Base-by-base conservation (phyloP, 2,888 invertebrate species). In the Scaptomyza tumidula region DNA sequence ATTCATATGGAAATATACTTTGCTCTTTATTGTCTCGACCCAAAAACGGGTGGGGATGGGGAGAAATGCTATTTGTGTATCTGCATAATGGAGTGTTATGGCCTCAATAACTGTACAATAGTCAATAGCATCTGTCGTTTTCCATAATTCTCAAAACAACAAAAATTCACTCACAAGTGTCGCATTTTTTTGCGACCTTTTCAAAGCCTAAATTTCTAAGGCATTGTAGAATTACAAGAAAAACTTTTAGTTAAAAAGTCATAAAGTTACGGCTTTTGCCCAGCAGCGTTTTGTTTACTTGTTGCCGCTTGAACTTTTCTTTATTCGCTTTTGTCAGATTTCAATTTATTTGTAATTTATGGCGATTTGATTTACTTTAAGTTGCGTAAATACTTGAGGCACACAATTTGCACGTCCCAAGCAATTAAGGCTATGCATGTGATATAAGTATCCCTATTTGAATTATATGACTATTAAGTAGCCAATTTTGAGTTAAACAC, bases 1-100 rank as follows among this genome's bases (percentile, higher is more conserved):
- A 83, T 85, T 85, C 86, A 80, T 71, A 85, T 85, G 86, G 79
- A 85, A 87, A 80, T 85, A 27, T 52, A 43, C 37, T 64, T 55
- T 29, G 52, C 62, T 52, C 52, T 39, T 52, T 62, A 63, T 63
- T 63, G 63, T 62, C 63, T 62, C 52, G 62, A 37, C 44, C 4
- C 3, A 24, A 24, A 41, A 19, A 10, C 10, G 52, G 11, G 14
- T 24, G 13, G 9, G 19, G 31, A 0, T 13, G 39, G 27, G 16
- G 37, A 16, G 24, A 13, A 43, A 10, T 3, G 45, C 59, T 63
- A 44, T 69, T 63, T 61, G 56, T 66, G 46, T 60, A 31, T 72
- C 44, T 69, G 75, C 65, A 78, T 78, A 75, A 78, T 78, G 69
- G 75, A 75, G 75, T 78, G 69, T 78, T 73, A 66, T 73, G 67